phyloP scores from a whole-genome alignment of 1,140 invertebrate genomes.

The Bombus sylvicola region DNA sequence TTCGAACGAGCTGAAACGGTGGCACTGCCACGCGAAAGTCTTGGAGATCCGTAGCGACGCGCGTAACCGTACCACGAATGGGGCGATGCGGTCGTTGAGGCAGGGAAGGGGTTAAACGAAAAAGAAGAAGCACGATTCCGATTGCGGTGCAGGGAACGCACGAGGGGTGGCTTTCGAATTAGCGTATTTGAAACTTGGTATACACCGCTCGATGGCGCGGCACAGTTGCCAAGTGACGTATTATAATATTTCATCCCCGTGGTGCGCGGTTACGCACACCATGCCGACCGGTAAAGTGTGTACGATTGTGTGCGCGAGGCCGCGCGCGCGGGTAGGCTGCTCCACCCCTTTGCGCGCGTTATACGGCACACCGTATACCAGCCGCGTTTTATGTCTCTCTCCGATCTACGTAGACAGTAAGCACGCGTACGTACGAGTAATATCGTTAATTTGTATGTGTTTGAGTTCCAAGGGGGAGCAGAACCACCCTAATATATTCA shows the following conservation, averaged over 20 bases:
- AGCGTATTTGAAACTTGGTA: slow-evolving; percentile 76
- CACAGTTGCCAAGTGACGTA: slow-evolving; percentile 82
- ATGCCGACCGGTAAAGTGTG: neutral
- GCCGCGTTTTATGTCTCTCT: slow-evolving; percentile 68
- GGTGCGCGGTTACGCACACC: slow-evolving; percentile 46
- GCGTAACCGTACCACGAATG: slow-evolving; percentile 21
- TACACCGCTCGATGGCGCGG: slow-evolving; percentile 79
- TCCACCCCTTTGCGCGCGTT: slow-evolving; percentile 62
- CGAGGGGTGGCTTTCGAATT: slow-evolving; percentile 71
- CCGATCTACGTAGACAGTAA: slow-evolving; percentile 70
- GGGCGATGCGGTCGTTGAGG: neutral
- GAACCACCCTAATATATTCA: slow-evolving; percentile 81
- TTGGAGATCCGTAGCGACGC: too few species aligned
- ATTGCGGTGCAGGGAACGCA: slow-evolving; percentile 58
- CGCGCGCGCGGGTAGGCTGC: slow-evolving; percentile 31
- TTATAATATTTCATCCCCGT: slow-evolving; percentile 81
- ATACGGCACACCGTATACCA: slow-evolving; percentile 51
- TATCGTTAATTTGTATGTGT: slow-evolving; percentile 81
- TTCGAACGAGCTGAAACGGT: too few species aligned
- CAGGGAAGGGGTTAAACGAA: slow-evolving; percentile 9
- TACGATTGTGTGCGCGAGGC: neutral
- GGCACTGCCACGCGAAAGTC: too few species aligned
- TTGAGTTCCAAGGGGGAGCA: slow-evolving; percentile 79
- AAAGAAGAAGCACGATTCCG: slow-evolving; percentile 61
- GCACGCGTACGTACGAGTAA: slow-evolving; percentile 74